Base-by-base conservation (phyloP, 2,888 invertebrate species). In the Xestia c-nigrum region DNA sequence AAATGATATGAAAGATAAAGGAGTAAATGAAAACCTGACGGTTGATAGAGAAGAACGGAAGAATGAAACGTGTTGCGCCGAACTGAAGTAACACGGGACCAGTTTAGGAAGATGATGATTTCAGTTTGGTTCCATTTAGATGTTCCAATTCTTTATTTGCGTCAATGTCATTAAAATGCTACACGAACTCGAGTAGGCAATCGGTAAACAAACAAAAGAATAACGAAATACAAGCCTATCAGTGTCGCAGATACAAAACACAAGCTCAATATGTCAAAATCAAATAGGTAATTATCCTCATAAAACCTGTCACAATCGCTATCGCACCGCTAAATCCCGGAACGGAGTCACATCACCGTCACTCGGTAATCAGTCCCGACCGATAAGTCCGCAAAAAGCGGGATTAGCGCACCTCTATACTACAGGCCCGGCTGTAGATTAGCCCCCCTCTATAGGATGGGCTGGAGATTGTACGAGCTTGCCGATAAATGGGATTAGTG, bases 321-420 rank as follows among this genome's bases (percentile, higher is more conserved):
- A 81, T 85, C 57, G 55, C 21, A 46, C n/a, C 31, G 12, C 52
- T 72, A 66, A 80, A 84, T 52, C 75, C 72, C 69, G 72, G 59
- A 74, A 72, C 80, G 46, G 21, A 72, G 69, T 43, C 69, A 74
- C 76, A 81, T 76, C 77, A 80, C 16, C 71, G 74, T 84, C 80
- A 68, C 67, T 69, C 46, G 16, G 47, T 77, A 64, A 74, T 85
- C 73, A 80, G 50, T 65, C 46, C 66, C 50, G 67, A 78, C 76
- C 50, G 88, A 87, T 89, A 86, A 86, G 70, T 78, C 69, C 63
- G 76, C 77, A 88, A 89, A 88, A 86, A 86, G 88, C 77, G n/a
- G 89, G 89, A 89, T 89, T 89, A 88, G 66, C 67, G 38, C 63
- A 38, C 52, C 64, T 61, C 69, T 61, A 67, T 12, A 71, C 46